Evolutionary conservation across 2,888 invertebrate species (phyloP).

Genomic region (Parapristionchus giblindavisi): DNA sequence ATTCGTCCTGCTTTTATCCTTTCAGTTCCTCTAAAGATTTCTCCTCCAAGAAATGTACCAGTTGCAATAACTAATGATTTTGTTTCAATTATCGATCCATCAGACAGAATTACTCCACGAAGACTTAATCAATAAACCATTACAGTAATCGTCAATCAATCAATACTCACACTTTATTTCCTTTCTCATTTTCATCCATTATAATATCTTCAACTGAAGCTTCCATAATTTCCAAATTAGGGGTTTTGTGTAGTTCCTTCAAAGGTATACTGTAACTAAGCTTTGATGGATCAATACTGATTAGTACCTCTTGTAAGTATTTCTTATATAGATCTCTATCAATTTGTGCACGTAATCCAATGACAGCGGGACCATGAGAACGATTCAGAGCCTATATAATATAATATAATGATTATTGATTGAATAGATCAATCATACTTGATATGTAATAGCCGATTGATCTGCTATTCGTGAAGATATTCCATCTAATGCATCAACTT

Average conservation of each 20-base stretch:
- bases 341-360: conserved; percentile 88
- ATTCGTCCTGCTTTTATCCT: conserved; percentile 79
- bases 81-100: conserved; percentile 68
- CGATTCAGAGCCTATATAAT: conserved; percentile 78
- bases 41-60: conserved; percentile 86
- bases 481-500: conserved; percentile 88
- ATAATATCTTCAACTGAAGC: conserved; percentile 84
- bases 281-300: background rate
- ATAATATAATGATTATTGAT: background rate
- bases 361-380: conserved; percentile 86
- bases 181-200: conserved; percentile 71
- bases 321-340: conserved; percentile 83
- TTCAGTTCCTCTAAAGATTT: conserved; percentile 84
- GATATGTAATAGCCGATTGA: conserved; percentile 68
- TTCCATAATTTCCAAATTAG: conserved; percentile 78
- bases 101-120: conserved; percentile 27
- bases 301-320: conserved; percentile 76
- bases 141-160: no score
- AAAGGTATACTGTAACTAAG: conserved; percentile 20
- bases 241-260: conserved; percentile 56
- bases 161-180: background rate
- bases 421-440: conserved; percentile 33
- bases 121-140: no score
- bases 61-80: conserved; percentile 83
- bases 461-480: conserved; percentile 83